Conservation (phyloP, 2,888 invertebrate species). For the Trissoscelio sp. region DNA sequence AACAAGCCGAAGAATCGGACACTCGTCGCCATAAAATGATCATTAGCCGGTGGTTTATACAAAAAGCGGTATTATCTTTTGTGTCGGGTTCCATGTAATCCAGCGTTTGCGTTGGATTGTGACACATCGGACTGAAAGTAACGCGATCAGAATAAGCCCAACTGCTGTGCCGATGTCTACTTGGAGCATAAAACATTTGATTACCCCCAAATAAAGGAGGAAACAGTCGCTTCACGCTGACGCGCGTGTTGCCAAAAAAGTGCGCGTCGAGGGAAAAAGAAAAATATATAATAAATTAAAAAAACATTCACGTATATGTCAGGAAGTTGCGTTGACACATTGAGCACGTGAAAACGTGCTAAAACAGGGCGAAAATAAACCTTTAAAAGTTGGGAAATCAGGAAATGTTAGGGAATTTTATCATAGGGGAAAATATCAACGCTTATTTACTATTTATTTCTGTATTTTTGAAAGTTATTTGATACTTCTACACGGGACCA, state of each 20-base stretch:
- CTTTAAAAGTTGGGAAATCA: too few relatives aligned
- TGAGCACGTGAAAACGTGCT: too few relatives aligned
- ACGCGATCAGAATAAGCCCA: conserved; percentile 57
- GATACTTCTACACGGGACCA: too few relatives aligned
- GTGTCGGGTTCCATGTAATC: conserved; percentile 39
- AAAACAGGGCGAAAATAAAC: too few relatives aligned
- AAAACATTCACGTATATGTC: conserved; percentile 7
- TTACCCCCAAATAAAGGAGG: conserved; percentile 61
- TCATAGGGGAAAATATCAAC: too few relatives aligned
- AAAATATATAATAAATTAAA: conserved; percentile 18
- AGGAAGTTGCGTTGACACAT: conserved; percentile 31
- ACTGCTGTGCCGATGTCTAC: conserved; percentile 42
- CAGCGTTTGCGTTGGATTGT: conserved; percentile 55
- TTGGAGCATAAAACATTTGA: conserved; percentile 63
- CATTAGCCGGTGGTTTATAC: conserved; percentile 38
- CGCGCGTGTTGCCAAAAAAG: conserved; percentile 42
- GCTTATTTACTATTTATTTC: too few relatives aligned
- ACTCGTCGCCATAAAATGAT: conserved; percentile 43
- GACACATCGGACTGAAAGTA: conserved; percentile 53
- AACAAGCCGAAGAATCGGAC: conserved; percentile 32
- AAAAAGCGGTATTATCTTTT: conserved; percentile 57
- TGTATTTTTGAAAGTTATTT: too few relatives aligned
- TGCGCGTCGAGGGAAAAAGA: conserved; percentile 16
- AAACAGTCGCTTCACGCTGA: conserved; percentile 26
- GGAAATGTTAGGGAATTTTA: too few relatives aligned